Evolutionary conservation across 2,888 invertebrate species (phyloP).

Genomic region (Pachymerium ferrugineum): DNA sequence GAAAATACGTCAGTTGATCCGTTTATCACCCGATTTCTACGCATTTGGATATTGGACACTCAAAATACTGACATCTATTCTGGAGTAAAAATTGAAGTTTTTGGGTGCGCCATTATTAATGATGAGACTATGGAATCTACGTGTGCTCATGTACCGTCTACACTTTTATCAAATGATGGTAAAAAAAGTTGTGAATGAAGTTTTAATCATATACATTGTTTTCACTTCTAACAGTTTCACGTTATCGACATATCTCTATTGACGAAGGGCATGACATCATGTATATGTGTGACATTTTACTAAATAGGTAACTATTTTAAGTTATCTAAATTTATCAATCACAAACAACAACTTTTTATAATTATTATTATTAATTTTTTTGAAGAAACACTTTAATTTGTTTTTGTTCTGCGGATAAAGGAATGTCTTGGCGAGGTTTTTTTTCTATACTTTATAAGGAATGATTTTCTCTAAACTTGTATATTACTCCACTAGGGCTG

Average conservation of each 20-base stretch:
- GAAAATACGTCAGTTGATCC: too few species aligned
- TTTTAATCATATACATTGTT: too few species aligned
- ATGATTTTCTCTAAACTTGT: too few species aligned
- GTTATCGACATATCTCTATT: background rate
- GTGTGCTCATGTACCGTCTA: background rate
- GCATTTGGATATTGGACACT: background rate
- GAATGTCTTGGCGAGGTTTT: background rate
- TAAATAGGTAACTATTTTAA: background rate
- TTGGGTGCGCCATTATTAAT: background rate
- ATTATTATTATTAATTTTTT: background rate
- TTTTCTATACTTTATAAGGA: background rate
- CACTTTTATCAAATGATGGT: background rate
- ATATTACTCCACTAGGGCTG: background rate
- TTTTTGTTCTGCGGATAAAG: background rate
- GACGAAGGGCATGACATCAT: background rate
- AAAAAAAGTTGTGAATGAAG: too few species aligned
- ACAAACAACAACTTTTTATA: background rate
- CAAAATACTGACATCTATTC: background rate
- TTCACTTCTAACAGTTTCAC: too few species aligned
- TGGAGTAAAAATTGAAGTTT: background rate
- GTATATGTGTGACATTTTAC: background rate
- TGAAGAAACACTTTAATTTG: background rate
- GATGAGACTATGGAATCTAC: background rate
- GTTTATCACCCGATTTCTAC: background rate
- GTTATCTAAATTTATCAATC: background rate